Evolutionary conservation across 1,140 invertebrate genomes (phyloP), one percentile per base, ranked within the genome.

Genomic region (Mylabris phalerata): DNA sequence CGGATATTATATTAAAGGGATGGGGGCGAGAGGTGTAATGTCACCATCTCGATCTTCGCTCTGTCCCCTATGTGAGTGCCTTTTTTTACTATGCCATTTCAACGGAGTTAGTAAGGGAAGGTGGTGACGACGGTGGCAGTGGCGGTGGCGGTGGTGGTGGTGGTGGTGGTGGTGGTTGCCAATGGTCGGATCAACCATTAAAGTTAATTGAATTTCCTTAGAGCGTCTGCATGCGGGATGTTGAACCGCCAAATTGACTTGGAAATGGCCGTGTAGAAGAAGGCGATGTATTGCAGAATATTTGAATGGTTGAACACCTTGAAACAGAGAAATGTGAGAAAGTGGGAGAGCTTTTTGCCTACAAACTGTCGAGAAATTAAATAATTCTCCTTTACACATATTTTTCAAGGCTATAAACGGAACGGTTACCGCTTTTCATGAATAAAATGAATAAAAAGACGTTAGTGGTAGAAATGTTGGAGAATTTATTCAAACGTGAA

Each of bases 131-230:
- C 7, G 32, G 2, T 19, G 19, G 19, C 19, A 1, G 19, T 19
- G 19, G 13, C 13, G 13, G 19, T 32, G 32, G 4, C 3, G 32
- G 49, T 50, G 57, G 61, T 57, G 32, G 4, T 32, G 32, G 19
- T 19, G 19, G 13, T 1, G 13, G 19, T 32, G 32, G 4, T 32
- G 32, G 49, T 50, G 57, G 61, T 57, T 64, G 61, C 62, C 68
- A 67, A 67, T 65, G 65, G 65, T 61, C 65, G 70, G 68, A 73
- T 71, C 70, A 71, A 70, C 70, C 72, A 73, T 73, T 73, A 73
- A 73, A 73, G 70, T 73, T 73, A 73, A 73, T 73, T 73, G 72
- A 73, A 73, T 73, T 73, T 73, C 68, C 70, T 71, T 62, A 60
- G 32, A 32, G 68, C 68, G 64, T 68, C 66, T 64, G 63, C 68